Conservation (phyloP, 2,113 vertebrate genomes). For the Rhinolophus sinicus region DNA sequence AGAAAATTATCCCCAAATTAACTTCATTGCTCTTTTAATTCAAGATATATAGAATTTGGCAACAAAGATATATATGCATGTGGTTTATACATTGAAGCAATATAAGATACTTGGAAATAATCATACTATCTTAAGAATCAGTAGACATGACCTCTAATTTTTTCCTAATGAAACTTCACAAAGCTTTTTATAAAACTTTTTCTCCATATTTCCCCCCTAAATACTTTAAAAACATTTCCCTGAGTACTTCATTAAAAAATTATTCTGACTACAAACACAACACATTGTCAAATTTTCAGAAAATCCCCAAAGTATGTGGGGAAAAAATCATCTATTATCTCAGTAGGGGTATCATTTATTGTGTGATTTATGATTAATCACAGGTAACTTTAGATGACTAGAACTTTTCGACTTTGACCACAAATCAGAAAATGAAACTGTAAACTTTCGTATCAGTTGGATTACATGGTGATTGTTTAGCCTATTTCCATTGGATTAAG, state of each 20-base stretch:
- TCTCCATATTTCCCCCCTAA: neutral
- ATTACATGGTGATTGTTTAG: neutral
- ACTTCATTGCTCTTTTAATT: slow-evolving; percentile 22
- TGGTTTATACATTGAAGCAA: neutral
- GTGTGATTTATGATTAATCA: neutral
- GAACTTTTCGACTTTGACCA: neutral
- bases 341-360: neutral
- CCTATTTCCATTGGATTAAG: neutral
- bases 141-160: neutral
- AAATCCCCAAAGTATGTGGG: neutral
- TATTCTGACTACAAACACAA: neutral
- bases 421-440: slow-evolving; percentile 57
- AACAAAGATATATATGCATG: neutral
- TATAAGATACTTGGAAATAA: neutral
- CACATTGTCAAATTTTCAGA: neutral
- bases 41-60: neutral
- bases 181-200: neutral
- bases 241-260: neutral
- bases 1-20: slow-evolving; percentile 44
- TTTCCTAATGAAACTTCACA: slow-evolving; percentile 30
- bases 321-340: neutral
- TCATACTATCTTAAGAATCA: neutral
- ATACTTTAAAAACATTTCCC: neutral
- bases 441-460: neutral
- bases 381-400: neutral